Evolutionary conservation across 2,888 invertebrate genomes (phyloP).

Genomic region (Noctuana brunneofusca): DNA sequence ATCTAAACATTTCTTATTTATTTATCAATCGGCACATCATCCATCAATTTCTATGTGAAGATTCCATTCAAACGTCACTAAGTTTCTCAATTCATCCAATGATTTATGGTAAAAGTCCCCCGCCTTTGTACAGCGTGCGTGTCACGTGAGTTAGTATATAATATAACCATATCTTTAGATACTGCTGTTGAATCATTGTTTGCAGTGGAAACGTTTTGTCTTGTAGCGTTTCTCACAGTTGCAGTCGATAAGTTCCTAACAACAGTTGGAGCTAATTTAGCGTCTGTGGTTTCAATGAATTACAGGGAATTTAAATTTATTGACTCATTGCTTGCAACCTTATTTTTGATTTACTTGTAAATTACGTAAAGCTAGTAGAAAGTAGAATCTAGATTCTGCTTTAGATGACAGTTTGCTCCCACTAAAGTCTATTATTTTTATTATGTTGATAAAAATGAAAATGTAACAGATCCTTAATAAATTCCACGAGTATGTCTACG

Average conservation of each 20-base stretch:
- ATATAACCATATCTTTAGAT: too few relatives aligned
- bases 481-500: neutral
- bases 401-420: too few relatives aligned
- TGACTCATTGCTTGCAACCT: too few relatives aligned
- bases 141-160: neutral
- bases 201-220: neutral
- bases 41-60: slow-evolving; percentile 6
- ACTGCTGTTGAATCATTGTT: slow-evolving; percentile 10
- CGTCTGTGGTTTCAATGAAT: too few relatives aligned
- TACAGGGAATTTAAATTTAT: neutral
- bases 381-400: too few relatives aligned
- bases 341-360: too few relatives aligned
- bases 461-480: too few relatives aligned
- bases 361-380: too few relatives aligned
- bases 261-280: neutral
- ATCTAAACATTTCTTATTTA: neutral
- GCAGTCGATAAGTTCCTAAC: neutral
- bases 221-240: neutral
- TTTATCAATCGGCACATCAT: slow-evolving; percentile 11
- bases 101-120: slow-evolving; percentile 13
- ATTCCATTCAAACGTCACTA: slow-evolving; percentile 13
- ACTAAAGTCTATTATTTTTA: too few relatives aligned
- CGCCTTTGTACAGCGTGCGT: slow-evolving; percentile 33
- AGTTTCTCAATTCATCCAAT: slow-evolving; percentile 12
- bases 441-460: too few relatives aligned